These are phyloP conservation scores for Coluber constrictor DNA, from an alignment of 2,797 vertebrate genomes.

Conservation along the genomic window DNA sequence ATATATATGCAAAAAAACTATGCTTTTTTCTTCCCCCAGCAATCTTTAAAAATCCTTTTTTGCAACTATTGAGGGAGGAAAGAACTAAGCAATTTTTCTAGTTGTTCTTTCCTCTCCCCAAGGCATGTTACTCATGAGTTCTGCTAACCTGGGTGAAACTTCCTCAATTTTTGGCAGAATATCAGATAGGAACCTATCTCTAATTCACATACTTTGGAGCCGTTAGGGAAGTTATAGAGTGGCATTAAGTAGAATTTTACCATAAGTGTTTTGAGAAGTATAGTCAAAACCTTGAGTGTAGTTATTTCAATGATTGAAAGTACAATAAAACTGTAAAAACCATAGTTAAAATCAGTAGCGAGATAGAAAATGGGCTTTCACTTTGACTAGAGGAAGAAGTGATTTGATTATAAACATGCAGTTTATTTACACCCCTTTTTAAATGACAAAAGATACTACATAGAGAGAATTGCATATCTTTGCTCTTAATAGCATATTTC, in stretches of 20 bases:
- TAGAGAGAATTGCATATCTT: neutral
- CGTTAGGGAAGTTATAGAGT: neutral
- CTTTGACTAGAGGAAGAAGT: neutral
- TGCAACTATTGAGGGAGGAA: neutral
- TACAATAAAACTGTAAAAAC: neutral
- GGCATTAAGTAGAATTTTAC: neutral
- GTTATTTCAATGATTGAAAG: neutral
- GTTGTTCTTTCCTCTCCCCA: neutral
- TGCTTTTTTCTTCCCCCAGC: neutral
- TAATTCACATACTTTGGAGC: neutral
- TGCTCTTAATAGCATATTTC: neutral
- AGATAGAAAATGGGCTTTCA: neutral
- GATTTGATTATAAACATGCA: neutral
- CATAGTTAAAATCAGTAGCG: neutral
- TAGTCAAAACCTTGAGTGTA: neutral
- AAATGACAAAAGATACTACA: neutral
- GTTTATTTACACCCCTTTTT: neutral
- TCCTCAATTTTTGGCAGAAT: neutral
- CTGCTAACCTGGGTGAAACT: neutral
- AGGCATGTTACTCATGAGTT: neutral
- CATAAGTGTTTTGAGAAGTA: neutral
- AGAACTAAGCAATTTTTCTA: neutral
- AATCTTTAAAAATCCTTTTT: neutral
- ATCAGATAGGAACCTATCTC: neutral
- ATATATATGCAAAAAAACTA: neutral